Conservation (phyloP, 2,888 invertebrate genomes). For the Drosophila leonis region DNA sequence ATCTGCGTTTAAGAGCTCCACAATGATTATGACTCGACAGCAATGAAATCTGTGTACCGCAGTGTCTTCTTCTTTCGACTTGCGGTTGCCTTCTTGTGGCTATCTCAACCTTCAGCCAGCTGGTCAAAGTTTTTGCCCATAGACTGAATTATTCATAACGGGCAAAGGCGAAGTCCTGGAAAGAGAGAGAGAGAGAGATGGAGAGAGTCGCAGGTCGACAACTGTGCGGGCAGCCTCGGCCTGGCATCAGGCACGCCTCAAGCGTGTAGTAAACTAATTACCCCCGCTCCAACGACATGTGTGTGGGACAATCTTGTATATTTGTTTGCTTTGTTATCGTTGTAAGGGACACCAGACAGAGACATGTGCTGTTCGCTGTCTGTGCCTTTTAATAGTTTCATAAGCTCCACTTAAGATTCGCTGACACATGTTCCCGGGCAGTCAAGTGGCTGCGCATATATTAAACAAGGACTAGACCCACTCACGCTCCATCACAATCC, state of each 20-base stretch:
- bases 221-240: conserved; percentile 33
- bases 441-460: conserved; percentile 80
- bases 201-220: background rate
- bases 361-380: conserved; percentile 41
- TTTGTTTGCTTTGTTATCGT: conserved; percentile 42
- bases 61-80: conserved; percentile 34
- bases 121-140: conserved; percentile 69
- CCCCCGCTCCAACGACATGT: conserved; percentile 52
- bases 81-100: conserved; percentile 63
- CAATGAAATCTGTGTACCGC: conserved; percentile 34
- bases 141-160: conserved; percentile 74
- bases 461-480: conserved; percentile 40
- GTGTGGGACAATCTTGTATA: conserved; percentile 29
- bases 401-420: conserved; percentile 85
- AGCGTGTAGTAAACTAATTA: conserved; percentile 78
- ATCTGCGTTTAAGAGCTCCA: conserved; percentile 75
- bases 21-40: conserved; percentile 41
- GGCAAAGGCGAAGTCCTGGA: conserved; percentile 9
- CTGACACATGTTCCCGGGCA: conserved; percentile 84
- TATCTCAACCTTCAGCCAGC: conserved; percentile 38
- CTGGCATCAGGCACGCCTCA: conserved; percentile 55
- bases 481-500: conserved; percentile 31
- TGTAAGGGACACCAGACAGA: conserved; percentile 47
- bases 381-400: conserved; percentile 83
- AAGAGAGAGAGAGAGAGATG: background rate